Conservation (phyloP, 2,888 invertebrate species). For the Ennomos quercinarius region DNA sequence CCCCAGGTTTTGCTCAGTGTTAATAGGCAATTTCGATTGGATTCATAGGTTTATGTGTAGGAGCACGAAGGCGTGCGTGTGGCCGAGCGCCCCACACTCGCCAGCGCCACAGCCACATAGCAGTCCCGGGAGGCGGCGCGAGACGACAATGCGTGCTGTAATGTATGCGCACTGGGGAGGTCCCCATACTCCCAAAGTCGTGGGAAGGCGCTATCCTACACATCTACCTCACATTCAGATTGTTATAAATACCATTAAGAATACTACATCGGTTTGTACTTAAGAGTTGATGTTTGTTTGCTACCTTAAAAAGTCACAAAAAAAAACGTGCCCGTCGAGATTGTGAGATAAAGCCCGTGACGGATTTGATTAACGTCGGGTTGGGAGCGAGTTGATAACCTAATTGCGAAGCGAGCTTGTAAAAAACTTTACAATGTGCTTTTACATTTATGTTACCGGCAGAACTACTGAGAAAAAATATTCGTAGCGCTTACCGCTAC, state of each 20-base stretch:
- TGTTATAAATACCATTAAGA: constrained; percentile 43
- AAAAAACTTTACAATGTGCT: too few species aligned
- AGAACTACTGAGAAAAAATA: neutral
- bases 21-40: constrained; percentile 39
- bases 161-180: constrained; percentile 83
- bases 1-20: constrained; percentile 31
- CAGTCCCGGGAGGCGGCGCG: constrained; percentile 44
- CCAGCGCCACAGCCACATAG: constrained; percentile 26
- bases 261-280: constrained; percentile 38
- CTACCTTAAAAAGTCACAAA: constrained; percentile 33
- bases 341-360: constrained; percentile 20
- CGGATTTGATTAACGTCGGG: constrained; percentile 18
- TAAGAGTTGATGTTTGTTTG: constrained; percentile 31
- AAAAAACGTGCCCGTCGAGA: constrained; percentile 20
- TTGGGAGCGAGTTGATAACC: constrained; percentile 4
- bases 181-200: constrained; percentile 58
- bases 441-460: too few species aligned
- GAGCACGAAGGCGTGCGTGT: constrained; percentile 40
- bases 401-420: too few species aligned
- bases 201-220: constrained; percentile 69
- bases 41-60: constrained; percentile 40
- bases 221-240: constrained; percentile 45
- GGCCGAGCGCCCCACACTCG: constrained; percentile 19
- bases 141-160: constrained; percentile 70
- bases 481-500: constrained; percentile 49